Conservation (phyloP, 2,113 vertebrate genomes). For the rat (Rattus norvegicus) region DNA sequence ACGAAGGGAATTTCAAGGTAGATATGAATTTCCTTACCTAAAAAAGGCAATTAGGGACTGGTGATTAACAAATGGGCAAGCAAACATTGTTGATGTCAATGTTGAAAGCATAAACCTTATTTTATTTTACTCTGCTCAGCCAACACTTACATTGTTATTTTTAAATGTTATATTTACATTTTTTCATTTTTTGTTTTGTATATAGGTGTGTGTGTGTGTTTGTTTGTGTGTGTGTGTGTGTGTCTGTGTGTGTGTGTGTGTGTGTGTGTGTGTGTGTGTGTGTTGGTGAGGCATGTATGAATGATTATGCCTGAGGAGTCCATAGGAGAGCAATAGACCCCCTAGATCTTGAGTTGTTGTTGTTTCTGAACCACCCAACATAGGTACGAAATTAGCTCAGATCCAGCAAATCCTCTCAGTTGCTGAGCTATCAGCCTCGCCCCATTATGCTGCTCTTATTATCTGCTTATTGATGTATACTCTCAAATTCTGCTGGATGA, state of each 20-base stretch:
- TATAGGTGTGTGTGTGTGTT: too few relatives aligned
- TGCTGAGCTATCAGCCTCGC: background rate
- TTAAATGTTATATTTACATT: background rate
- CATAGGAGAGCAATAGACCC: background rate
- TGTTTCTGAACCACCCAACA: background rate
- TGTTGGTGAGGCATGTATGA: background rate
- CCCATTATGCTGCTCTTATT: background rate
- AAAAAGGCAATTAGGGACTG: constrained; percentile 75
- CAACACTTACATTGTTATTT: constrained; percentile 16
- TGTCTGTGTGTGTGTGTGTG: background rate
- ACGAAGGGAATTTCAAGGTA: constrained; percentile 69
- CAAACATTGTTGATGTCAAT: constrained; percentile 54
- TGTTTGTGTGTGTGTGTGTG: background rate
- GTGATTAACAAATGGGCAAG: constrained; percentile 63
- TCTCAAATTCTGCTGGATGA: background rate
- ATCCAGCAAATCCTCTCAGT: background rate
- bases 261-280: background rate
- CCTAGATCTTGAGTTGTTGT: background rate
- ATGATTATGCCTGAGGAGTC: background rate
- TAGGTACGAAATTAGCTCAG: background rate
- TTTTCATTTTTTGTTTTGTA: background rate
- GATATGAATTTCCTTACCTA: constrained; percentile 77
- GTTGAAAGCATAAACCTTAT: constrained; percentile 8
- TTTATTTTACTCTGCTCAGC: background rate
- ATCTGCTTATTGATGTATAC: background rate